Percentiles rank a stretch among this genome's conserved stretches.
phyloP scores from a whole-genome alignment of 2,888 invertebrate species.

The Cheilosia soror region DNA sequence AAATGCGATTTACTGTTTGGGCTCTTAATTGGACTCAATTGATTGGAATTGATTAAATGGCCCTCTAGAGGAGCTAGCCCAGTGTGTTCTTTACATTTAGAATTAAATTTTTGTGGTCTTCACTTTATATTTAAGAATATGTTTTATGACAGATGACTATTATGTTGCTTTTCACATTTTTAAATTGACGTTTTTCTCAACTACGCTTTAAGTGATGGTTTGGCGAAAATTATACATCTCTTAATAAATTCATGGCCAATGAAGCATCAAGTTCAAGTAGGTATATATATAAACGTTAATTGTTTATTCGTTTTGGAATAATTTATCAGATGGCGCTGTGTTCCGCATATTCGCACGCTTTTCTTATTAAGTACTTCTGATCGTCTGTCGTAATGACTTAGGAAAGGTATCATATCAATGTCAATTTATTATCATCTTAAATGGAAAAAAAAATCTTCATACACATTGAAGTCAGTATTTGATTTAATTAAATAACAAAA shows the following conservation, averaged over 20 bases:
- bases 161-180: too few species aligned
- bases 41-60: conserved; percentile 65
- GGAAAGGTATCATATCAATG: background rate
- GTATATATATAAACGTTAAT: too few species aligned
- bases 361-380: background rate
- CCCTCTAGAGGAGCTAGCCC: conserved; percentile 24
- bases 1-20: conserved; percentile 35
- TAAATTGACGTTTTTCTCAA: too few species aligned
- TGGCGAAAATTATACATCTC: background rate
- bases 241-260: conserved; percentile 21
- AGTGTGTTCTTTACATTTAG: background rate
- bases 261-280: conserved; percentile 10
- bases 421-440: too few species aligned
- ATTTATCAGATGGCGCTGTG: conserved; percentile 2
- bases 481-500: too few species aligned
- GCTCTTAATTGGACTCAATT: conserved; percentile 64
- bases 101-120: too few species aligned
- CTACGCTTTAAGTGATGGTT: too few species aligned
- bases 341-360: conserved; percentile 19
- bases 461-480: too few species aligned
- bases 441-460: too few species aligned
- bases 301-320: conserved; percentile 1
- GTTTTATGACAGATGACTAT: too few species aligned
- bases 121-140: too few species aligned
- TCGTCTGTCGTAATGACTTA: too few species aligned